phyloP scores from a whole-genome alignment of 1,140 invertebrate genomes.

The Vanessa atalanta region DNA sequence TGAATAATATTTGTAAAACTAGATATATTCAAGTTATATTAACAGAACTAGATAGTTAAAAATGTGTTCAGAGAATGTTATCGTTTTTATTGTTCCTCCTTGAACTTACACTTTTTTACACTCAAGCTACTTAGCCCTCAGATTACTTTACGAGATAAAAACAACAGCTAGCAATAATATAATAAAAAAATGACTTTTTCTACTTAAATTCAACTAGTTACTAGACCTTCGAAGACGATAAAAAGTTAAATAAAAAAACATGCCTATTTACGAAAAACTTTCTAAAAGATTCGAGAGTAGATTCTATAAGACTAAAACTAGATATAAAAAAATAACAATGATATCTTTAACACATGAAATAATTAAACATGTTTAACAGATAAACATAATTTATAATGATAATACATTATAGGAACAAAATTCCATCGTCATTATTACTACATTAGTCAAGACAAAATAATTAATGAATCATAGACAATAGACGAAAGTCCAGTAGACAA shows the following conservation, averaged over 20 bases:
- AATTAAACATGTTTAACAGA: not conserved
- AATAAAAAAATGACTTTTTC: slow-evolving; percentile 18
- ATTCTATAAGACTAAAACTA: slow-evolving; percentile 7
- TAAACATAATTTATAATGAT: not conserved
- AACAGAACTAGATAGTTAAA: not conserved
- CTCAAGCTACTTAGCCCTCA: slow-evolving; percentile 8
- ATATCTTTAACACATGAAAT: not conserved
- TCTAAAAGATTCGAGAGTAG: slow-evolving; percentile 21
- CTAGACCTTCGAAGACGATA: slow-evolving; percentile 23
- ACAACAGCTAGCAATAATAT: slow-evolving; percentile 18
- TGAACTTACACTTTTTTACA: slow-evolving; percentile 1
- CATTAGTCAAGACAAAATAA: not conserved
- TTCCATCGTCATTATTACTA: slow-evolving; percentile 4
- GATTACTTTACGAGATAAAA: not conserved
- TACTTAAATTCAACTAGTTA: slow-evolving; percentile 18
- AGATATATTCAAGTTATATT: no score
- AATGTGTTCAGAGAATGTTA: not conserved
- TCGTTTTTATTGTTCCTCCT: slow-evolving; percentile 3
- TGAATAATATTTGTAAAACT: not conserved
- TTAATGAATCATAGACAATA: slow-evolving; percentile 74
- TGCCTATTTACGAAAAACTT: slow-evolving; percentile 10
- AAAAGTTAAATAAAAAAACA: slow-evolving; percentile 17
- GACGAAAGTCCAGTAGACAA: slow-evolving; percentile 92
- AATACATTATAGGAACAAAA: slow-evolving; percentile 22
- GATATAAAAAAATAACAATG: not conserved